phyloP scores from a whole-genome alignment of 2,888 invertebrate species.

The Aphodius sticticus region DNA sequence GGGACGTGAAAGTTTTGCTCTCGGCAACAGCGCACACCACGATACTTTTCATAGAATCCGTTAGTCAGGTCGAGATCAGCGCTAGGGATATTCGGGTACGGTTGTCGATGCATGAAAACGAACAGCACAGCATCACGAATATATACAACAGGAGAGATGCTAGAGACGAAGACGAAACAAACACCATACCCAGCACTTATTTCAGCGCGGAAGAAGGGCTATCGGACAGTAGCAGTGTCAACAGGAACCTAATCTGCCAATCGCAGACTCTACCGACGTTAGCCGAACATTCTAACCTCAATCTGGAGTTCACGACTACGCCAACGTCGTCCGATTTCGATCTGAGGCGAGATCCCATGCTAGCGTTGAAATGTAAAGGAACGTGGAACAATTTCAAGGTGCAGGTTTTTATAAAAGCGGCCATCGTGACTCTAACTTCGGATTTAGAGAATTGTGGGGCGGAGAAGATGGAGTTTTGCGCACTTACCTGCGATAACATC shows the following conservation, averaged over 20 bases:
- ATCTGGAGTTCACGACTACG: constrained; percentile 22
- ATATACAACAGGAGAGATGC: not conserved
- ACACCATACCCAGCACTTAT: constrained; percentile 40
- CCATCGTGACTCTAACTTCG: constrained; percentile 61
- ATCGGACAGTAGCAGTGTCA: not conserved
- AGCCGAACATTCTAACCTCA: constrained; percentile 29
- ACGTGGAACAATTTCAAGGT: constrained; percentile 44
- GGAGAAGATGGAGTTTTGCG: constrained; percentile 62
- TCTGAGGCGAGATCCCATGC: constrained; percentile 21
- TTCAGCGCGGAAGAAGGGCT: constrained; percentile 42
- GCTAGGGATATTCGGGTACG: constrained; percentile 82
- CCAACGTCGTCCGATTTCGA: constrained; percentile 30
- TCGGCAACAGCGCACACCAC: constrained; percentile 63
- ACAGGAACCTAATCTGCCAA: constrained; percentile 27
- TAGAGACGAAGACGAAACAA: constrained; percentile 30
- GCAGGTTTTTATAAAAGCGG: constrained; percentile 59
- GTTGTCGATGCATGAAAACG: constrained; percentile 58
- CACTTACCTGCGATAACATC: constrained; percentile 59
- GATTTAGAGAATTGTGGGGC: constrained; percentile 59
- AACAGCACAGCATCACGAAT: constrained; percentile 27
- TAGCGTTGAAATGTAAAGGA: constrained; percentile 28
- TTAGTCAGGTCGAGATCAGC: constrained; percentile 77
- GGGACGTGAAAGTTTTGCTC: constrained; percentile 66
- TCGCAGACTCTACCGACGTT: constrained; percentile 38
- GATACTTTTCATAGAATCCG: constrained; percentile 63